A percentile compares a stretch with the other conserved stretches of the same genome.
phyloP scores from a whole-genome alignment of 2,888 invertebrate species.

The Platycheirus albimanus region DNA sequence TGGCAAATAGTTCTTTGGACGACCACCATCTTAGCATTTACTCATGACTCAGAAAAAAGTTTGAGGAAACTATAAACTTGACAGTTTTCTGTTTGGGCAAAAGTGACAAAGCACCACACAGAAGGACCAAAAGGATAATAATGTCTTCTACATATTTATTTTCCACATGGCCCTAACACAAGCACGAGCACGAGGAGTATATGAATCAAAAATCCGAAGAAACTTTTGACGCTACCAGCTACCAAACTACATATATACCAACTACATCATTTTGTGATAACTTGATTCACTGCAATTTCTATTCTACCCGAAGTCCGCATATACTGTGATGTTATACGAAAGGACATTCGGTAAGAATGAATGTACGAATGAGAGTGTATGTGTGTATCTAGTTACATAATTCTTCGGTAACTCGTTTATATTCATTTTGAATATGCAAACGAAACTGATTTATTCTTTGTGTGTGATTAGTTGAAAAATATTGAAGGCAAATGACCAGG shows the following conservation, averaged over 20 bases:
- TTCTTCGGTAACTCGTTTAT: conserved; percentile 23
- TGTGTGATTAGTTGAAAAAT: conserved; percentile 26
- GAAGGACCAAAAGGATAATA: conserved; percentile 20
- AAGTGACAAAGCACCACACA: conserved; percentile 20
- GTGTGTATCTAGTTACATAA: neutral
- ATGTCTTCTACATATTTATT: conserved; percentile 35
- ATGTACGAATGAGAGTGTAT: too few relatives aligned
- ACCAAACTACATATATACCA: too few relatives aligned
- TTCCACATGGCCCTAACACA: too few relatives aligned
- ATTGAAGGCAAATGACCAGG: conserved; percentile 58
- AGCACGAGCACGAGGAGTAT: neutral
- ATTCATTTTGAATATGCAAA: conserved; percentile 50
- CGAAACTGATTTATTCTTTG: conserved; percentile 11
- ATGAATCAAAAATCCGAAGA: conserved; percentile 16
- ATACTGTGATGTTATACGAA: conserved; percentile 8
- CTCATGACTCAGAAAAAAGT: neutral
- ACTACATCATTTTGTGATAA: conserved; percentile 14
- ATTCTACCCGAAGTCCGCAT: neutral
- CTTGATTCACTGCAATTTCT: conserved; percentile 33
- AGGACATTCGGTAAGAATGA: neutral
- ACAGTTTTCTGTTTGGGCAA: neutral
- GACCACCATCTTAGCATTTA: neutral
- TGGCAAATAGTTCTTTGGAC: conserved; percentile 14
- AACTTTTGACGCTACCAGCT: conserved; percentile 19
- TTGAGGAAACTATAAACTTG: conserved; percentile 14